Base-by-base conservation (phyloP, 2,113 vertebrate species). In the Narcine bancroftii region DNA sequence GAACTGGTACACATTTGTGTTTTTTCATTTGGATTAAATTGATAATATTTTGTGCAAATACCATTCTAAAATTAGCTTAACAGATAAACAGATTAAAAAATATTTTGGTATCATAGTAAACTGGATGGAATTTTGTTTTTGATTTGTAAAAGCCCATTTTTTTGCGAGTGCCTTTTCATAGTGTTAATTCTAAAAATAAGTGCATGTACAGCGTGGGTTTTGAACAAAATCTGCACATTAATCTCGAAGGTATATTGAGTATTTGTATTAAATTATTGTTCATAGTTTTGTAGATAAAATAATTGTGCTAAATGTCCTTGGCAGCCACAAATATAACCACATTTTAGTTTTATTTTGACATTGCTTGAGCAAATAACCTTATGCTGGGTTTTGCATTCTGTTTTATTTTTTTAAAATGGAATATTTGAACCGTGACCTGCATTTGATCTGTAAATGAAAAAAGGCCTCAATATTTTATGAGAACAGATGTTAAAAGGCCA, bases 401-500 rank as follows among this genome's bases (percentile, higher is more conserved):
- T 39, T 66, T 66, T 0, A 11, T 42, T 24, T 50, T n/a, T n/a
- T n/a, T n/a, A n/a, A n/a, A n/a, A n/a, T n/a, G n/a, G 87, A 93
- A 93, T 93, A 93, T 71, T 75, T 94, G 94, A 94, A 93, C 94
- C 79, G 92, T 95, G 93, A 94, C 93, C 93, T 94, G 93, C 89
- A 89, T 92, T 75, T 95, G 93, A 96, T 92, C 92, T 94, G 93
- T 93, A 93, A 93, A 95, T 95, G 94, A 94, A 92, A n/a, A 93
- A 95, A 93, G 93, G 83, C 92, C 93, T 94, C 76, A 81, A 79
- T 94, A 92, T 92, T 94, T 94, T 93, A 94, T 94, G 87, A 92
- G 94, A 95, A 92, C 94, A 95, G 93, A 95, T 94, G 94, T 93
- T 95, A 93, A 94, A 95, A 93, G 94, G 93, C 91, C 93, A 94